These are phyloP conservation scores for Lophotriccus pileatus DNA, from an alignment of 2,797 vertebrate species.

Conservation along the genomic window DNA sequence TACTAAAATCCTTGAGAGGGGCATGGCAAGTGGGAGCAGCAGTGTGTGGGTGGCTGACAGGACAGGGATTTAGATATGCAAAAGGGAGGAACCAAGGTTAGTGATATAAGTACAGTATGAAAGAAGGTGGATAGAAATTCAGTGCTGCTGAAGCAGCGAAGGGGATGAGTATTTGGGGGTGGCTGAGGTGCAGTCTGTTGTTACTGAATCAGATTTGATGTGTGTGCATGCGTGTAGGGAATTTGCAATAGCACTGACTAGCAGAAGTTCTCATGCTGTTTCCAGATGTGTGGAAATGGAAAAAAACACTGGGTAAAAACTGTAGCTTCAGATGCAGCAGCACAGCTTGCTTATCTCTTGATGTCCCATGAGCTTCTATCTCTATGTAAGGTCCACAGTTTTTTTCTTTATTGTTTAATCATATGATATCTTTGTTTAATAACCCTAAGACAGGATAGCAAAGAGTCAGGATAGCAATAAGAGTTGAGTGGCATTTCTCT, in stretches of 20 bases:
- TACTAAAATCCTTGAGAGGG: background rate
- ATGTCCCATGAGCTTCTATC: background rate
- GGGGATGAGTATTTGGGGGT: background rate
- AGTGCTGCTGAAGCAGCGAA: background rate
- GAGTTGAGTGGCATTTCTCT: background rate
- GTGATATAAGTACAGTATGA: background rate
- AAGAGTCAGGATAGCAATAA: background rate
- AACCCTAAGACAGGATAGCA: background rate
- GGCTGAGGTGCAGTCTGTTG: background rate
- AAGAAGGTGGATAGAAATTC: background rate
- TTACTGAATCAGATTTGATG: background rate
- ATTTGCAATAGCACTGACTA: background rate
- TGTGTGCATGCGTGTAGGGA: accelerated
- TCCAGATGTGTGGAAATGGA: background rate
- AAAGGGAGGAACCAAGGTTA: background rate
- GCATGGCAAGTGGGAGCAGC: background rate
- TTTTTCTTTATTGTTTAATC: background rate
- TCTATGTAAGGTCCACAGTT: background rate
- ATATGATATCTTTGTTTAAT: background rate
- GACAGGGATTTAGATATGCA: background rate
- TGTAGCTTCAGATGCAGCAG: background rate
- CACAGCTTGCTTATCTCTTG: background rate
- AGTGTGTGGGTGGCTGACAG: background rate
- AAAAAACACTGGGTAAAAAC: background rate
- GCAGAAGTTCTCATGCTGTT: background rate